These are phyloP conservation scores for Sylvicola cinctus DNA, from an alignment of 2,888 invertebrate species.

Conservation along the genomic window DNA sequence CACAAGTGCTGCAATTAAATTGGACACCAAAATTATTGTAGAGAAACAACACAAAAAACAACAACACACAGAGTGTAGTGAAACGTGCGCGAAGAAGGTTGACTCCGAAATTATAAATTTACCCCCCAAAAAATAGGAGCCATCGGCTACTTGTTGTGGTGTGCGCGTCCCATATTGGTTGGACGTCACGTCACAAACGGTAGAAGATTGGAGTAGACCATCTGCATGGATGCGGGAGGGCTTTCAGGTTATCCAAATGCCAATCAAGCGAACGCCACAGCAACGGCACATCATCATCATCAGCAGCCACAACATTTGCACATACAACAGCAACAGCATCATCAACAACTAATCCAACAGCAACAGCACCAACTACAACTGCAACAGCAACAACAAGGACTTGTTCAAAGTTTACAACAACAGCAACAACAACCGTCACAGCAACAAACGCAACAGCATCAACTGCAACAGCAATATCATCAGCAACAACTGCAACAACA, in stretches of 20 bases:
- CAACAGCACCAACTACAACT: conserved; percentile 5
- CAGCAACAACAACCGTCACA: conserved; percentile 13
- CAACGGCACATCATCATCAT: conserved; percentile 9
- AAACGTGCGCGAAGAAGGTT: no score
- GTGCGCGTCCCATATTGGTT: no score
- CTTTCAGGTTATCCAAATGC: conserved; percentile 28
- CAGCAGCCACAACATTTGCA: conserved; percentile 12
- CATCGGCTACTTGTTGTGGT: no score
- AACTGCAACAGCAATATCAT: conserved; percentile 20
- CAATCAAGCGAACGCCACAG: conserved; percentile 18
- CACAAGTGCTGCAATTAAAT: no score
- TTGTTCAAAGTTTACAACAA: conserved; percentile 15
- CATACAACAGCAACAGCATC: conserved; percentile 11
- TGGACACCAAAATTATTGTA: no score
- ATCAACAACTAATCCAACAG: conserved; percentile 11
- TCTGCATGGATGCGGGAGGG: conserved; percentile 26
- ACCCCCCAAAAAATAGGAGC: no score
- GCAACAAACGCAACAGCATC: conserved; percentile 16
- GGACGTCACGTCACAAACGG: no score
- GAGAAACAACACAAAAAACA: no score
- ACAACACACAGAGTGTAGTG: no score
- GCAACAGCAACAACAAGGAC: conserved; percentile 14
- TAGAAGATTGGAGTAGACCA: neutral
- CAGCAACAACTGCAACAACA: conserved; percentile 13
- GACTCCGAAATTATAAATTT: no score